Evolutionary conservation across 2,113 vertebrate genomes (phyloP), one percentile per base, ranked within the genome.

Genomic region (Mormyrus iriodes): DNA sequence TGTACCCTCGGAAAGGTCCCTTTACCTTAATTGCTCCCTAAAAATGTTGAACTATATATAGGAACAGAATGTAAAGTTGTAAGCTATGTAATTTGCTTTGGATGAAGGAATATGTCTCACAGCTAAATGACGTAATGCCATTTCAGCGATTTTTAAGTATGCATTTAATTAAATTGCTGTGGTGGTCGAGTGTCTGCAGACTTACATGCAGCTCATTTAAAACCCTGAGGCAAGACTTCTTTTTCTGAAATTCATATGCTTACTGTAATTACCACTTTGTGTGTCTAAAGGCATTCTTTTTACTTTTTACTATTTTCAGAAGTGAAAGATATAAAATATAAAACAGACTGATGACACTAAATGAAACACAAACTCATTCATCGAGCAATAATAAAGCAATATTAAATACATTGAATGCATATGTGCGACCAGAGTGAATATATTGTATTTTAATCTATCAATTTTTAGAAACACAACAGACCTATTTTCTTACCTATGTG

Each of bases 181-280:
- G 82, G 44, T 84, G 82, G 35, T 24, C 44, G 82, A 84, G 8
- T n/a, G 17, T 84, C 39, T 84, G 21, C 44, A 48, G 44, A 44
- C 42, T n/a, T 84, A 84, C 51, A 17, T 86, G 85, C 24, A 44
- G 82, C 82, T 84, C 48, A 86, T 53, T 86, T 49, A 86, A 85
- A 86, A 86, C 13, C 85, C 46, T 48, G 85, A 35, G 49, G 49
- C 85, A 51, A 52, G 12, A 46, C 27, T 48, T 31, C n/a, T 69
- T 86, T 52, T 31, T 86, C 49, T 17, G 82, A 48, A 31, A 31
- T 53, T 86, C 49, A 27, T 53, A 52, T 15, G 48, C 49, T 49
- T 31, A n/a, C 27, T 52, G 49, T 52, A 86, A 53, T 86, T 52
- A 53, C 85, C 49, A 49, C 27, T 86, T 52, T 31, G 12, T n/a